Conservation (phyloP, 1,140 invertebrate species). For the Pseudomyrmex dendroicus region DNA sequence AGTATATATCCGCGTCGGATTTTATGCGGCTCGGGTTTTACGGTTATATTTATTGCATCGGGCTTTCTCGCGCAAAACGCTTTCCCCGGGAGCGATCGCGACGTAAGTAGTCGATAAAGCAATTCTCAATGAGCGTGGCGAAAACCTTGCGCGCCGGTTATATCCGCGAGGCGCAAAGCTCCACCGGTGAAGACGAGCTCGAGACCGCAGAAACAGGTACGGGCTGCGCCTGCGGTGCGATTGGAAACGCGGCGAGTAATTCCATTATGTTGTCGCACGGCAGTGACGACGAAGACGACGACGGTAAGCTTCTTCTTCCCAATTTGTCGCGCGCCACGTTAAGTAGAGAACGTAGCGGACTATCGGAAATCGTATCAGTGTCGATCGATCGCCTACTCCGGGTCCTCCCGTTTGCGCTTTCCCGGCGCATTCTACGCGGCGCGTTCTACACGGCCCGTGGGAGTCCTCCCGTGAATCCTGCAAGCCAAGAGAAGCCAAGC, state of each 20-base stretch:
- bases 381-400: constrained; percentile 65
- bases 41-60: constrained; percentile 78
- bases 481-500: constrained; percentile 8
- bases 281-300: not conserved
- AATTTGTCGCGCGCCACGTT: constrained; percentile 41
- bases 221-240: not conserved
- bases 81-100: constrained; percentile 73
- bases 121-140: constrained; percentile 76
- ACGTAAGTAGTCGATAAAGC: constrained; percentile 80
- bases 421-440: constrained; percentile 44
- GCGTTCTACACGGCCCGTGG: constrained; percentile 64
- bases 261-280: constrained; percentile 25
- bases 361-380: constrained; percentile 60
- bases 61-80: constrained; percentile 64
- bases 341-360: constrained; percentile 36
- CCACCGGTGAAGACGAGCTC: not conserved
- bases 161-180: constrained; percentile 34
- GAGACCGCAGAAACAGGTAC: not conserved
- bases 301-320: constrained; percentile 58
- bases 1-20: constrained; percentile 59
- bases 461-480: constrained; percentile 53
- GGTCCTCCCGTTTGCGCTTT: constrained; percentile 63
- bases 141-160: constrained; percentile 70
- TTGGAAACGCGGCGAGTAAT: constrained; percentile 23
- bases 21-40: constrained; percentile 75